phyloP scores from a whole-genome alignment of 2,113 vertebrate genomes.

The Mesembrinibis cayennensis region DNA sequence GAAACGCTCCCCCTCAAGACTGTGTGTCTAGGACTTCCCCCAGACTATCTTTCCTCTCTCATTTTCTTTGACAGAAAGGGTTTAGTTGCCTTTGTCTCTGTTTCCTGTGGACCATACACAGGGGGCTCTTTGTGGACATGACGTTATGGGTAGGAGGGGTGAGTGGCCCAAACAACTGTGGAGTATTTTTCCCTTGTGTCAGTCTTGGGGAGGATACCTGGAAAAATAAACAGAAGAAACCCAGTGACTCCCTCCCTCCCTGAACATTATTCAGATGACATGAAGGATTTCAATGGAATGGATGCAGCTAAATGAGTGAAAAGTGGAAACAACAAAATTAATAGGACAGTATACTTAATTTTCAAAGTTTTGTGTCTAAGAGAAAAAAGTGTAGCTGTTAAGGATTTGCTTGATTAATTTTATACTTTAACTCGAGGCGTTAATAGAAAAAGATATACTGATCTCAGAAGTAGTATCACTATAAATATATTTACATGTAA shows the following conservation, averaged over 20 bases:
- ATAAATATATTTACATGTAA: neutral
- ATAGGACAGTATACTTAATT: neutral
- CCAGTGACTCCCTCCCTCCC: neutral
- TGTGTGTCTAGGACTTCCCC: neutral
- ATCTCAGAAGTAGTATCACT: neutral
- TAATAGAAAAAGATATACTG: neutral
- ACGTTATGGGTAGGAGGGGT: neutral
- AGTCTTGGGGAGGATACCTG: neutral
- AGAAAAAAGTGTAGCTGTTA: neutral
- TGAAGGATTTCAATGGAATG: neutral
- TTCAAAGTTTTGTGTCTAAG: neutral
- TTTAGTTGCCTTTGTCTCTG: neutral
- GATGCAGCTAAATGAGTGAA: neutral
- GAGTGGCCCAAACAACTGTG: neutral
- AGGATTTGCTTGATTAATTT: neutral
- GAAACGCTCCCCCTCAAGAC: neutral
- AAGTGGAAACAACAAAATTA: neutral
- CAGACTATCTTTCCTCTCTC: neutral
- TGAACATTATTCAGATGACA: neutral
- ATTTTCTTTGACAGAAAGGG: neutral
- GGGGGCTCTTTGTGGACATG: neutral
- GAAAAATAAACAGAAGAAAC: neutral
- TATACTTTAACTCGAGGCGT: neutral
- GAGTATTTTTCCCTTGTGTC: neutral
- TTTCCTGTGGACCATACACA: accelerated